Conservation (phyloP, 2,797 vertebrate species). For the Anguilla anguilla region DNA sequence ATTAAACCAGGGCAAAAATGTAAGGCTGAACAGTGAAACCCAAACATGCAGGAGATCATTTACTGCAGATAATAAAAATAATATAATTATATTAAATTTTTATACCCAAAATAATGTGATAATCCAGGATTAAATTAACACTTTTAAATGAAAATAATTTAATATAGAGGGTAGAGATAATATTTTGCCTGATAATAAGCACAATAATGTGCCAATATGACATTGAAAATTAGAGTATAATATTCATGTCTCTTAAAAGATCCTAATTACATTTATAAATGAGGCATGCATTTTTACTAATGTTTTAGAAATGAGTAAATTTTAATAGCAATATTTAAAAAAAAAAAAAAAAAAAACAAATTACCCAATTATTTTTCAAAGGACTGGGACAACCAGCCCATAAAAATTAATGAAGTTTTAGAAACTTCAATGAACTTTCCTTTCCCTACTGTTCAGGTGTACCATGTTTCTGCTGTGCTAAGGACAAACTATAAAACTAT, state of each 20-base stretch:
- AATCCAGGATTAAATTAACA: neutral
- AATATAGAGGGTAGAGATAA: neutral
- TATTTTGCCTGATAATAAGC: neutral
- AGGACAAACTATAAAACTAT: neutral
- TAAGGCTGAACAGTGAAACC: constrained; percentile 7
- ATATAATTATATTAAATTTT: neutral
- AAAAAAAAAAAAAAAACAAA: neutral
- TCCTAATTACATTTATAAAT: neutral
- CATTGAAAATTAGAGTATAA: neutral
- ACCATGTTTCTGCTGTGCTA: neutral
- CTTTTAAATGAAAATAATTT: neutral
- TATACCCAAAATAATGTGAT: neutral
- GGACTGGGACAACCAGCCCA: neutral
- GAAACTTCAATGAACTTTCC: neutral
- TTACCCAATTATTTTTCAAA: constrained; percentile 15
- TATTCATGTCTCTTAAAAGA: neutral
- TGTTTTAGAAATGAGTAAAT: neutral
- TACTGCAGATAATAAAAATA: neutral
- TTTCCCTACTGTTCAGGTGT: neutral
- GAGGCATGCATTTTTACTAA: neutral
- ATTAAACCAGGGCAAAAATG: constrained; percentile 3
- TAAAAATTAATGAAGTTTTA: neutral
- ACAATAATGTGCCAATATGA: neutral
- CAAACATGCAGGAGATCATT: constrained; percentile 22
- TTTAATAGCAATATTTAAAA: neutral